Evolutionary conservation across 2,113 vertebrate species (phyloP).

Genomic region (Macrotus californicus): DNA sequence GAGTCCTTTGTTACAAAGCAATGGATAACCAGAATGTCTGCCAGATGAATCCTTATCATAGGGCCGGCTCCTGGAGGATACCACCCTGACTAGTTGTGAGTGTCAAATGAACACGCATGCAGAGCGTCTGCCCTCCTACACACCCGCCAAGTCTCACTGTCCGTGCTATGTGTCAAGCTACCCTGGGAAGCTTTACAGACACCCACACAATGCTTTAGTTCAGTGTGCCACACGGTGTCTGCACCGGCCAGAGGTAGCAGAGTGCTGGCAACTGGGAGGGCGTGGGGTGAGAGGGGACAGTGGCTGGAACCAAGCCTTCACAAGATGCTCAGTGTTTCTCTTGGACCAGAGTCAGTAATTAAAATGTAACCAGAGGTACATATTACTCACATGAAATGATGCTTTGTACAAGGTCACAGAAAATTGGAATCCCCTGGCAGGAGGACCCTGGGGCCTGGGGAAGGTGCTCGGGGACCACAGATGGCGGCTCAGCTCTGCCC

Average conservation of each 20-base stretch:
- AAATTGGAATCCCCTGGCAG: not conserved
- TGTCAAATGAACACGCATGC: fast-evolving
- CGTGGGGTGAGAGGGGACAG: fast-evolving
- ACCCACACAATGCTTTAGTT: fast-evolving
- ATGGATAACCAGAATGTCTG: not conserved
- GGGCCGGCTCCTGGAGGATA: not conserved
- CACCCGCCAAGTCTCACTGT: fast-evolving
- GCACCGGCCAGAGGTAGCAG: fast-evolving
- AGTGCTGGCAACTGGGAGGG: fast-evolving
- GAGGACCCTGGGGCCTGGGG: not conserved
- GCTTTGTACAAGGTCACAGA: not conserved
- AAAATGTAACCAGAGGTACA: not conserved
- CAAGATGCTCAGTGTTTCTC: not conserved
- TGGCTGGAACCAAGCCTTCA: no score
- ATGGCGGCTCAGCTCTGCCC: not conserved
- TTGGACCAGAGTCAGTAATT: not conserved
- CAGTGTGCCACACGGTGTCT: fast-evolving
- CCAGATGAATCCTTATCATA: not conserved
- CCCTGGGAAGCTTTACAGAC: not conserved
- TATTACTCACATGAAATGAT: not conserved
- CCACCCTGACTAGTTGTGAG: fast-evolving
- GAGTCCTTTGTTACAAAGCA: fast-evolving
- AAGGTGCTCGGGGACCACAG: fast-evolving
- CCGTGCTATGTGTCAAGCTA: fast-evolving
- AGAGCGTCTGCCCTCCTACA: fast-evolving